phyloP scores from a whole-genome alignment of 2,113 vertebrate species.

The Datnioides undecimradiatus region DNA sequence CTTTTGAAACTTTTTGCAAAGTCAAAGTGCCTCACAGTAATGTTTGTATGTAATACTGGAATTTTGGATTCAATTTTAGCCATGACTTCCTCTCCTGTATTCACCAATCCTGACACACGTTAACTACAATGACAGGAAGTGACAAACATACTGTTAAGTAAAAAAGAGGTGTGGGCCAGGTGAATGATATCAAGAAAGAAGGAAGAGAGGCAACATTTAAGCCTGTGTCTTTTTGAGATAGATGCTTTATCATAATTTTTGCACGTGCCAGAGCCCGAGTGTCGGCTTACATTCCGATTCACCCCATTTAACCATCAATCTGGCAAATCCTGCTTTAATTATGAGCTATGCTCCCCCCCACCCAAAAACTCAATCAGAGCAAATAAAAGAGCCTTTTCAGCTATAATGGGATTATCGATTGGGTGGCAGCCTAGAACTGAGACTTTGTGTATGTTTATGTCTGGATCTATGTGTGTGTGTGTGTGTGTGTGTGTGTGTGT shows the following conservation, averaged over 20 bases:
- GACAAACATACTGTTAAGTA: background rate
- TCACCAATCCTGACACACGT: too few species aligned
- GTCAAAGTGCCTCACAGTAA: background rate
- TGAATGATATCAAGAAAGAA: background rate
- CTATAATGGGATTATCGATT: constrained; percentile 76
- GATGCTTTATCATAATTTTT: constrained; percentile 13
- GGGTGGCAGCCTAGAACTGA: constrained; percentile 55
- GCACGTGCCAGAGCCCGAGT: constrained; percentile 1
- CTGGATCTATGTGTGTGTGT: constrained; percentile 10
- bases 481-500: constrained; percentile 19
- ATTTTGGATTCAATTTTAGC: too few species aligned
- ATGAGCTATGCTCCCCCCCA: constrained; percentile 55
- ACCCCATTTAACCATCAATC: constrained; percentile 69
- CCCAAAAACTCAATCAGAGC: constrained; percentile 67
- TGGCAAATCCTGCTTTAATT: constrained; percentile 71
- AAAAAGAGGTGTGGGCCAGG: background rate
- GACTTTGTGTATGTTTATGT: constrained; percentile 60
- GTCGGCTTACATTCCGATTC: constrained; percentile 49
- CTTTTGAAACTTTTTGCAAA: background rate
- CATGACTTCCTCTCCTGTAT: too few species aligned
- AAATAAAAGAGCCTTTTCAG: constrained; percentile 72
- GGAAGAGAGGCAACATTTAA: background rate
- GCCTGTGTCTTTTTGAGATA: constrained; percentile 2
- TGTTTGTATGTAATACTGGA: too few species aligned
- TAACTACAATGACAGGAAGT: too few species aligned